Conservation (phyloP, 2,888 invertebrate species). For the Keiferia lycopersicella region DNA sequence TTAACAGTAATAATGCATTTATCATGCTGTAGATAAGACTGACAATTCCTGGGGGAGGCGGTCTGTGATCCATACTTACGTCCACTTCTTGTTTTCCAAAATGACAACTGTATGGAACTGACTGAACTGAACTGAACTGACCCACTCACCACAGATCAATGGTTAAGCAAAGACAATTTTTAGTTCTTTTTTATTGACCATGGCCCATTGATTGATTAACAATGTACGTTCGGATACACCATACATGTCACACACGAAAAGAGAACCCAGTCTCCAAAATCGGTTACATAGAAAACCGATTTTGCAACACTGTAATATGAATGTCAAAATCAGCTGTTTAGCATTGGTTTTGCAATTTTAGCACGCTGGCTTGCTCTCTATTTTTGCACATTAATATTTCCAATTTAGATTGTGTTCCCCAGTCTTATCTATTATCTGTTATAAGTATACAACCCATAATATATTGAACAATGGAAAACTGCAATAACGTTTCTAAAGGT, state of each 20-base stretch:
- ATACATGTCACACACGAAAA: no score
- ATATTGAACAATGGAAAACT: conserved; percentile 45
- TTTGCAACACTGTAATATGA: neutral
- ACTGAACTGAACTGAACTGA: no score
- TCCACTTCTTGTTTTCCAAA: neutral
- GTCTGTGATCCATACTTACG: conserved; percentile 33
- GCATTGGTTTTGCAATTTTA: conserved; percentile 7
- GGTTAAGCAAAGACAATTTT: neutral
- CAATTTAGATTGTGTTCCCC: neutral
- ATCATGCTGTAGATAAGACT: conserved; percentile 38
- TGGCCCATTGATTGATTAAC: neutral
- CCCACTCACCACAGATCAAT: neutral
- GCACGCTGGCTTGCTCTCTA: neutral
- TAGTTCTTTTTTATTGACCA: neutral
- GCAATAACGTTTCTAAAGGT: conserved; percentile 44
- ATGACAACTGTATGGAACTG: conserved; percentile 21
- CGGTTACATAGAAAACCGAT: neutral
- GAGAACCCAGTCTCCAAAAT: neutral
- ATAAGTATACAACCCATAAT: neutral
- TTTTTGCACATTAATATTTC: conserved; percentile 1
- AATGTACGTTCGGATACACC: neutral
- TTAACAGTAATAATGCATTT: conserved; percentile 40
- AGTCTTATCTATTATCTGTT: neutral
- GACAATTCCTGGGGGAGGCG: conserved; percentile 46
- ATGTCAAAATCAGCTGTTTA: neutral